Percentiles rank a stretch among this genome's conserved stretches.
phyloP scores from a whole-genome alignment of 2,888 invertebrate genomes.

The Cantharis flavilabris region DNA sequence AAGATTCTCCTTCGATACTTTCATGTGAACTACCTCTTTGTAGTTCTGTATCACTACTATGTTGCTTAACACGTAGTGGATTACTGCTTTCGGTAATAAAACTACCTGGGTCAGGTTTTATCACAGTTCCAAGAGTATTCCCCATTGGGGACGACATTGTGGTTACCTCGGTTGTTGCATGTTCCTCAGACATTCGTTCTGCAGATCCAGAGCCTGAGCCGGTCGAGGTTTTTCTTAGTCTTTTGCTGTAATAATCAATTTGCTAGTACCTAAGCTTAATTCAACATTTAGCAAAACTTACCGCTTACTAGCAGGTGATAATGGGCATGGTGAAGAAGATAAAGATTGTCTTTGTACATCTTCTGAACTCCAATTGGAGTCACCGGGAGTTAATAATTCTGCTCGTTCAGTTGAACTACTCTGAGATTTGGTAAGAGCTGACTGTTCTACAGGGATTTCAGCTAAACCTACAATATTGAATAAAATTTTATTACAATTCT shows the following conservation, averaged over 20 bases:
- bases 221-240: conserved; percentile 69
- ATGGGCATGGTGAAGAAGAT: conserved; percentile 66
- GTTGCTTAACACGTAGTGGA: conserved; percentile 45
- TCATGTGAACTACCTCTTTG: conserved; percentile 61
- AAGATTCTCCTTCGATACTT: conserved; percentile 50
- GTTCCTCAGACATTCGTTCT: conserved; percentile 60
- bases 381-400: conserved; percentile 62
- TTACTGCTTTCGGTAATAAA: conserved; percentile 43
- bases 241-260: conserved; percentile 55
- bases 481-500: not conserved
- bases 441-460: conserved; percentile 81
- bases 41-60: conserved; percentile 54
- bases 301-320: conserved; percentile 58
- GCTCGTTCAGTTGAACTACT: conserved; percentile 59
- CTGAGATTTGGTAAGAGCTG: conserved; percentile 69
- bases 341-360: conserved; percentile 63
- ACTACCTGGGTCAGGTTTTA: conserved; percentile 53
- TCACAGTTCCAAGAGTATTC: conserved; percentile 51
- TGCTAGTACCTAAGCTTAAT: not conserved
- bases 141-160: conserved; percentile 56
- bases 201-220: conserved; percentile 62
- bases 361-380: conserved; percentile 62
- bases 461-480: conserved; percentile 64
- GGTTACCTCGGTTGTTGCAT: conserved; percentile 53
- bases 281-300: conserved; percentile 28